phyloP scores from a whole-genome alignment of 2,797 vertebrate species.

The Balearica regulorum region DNA sequence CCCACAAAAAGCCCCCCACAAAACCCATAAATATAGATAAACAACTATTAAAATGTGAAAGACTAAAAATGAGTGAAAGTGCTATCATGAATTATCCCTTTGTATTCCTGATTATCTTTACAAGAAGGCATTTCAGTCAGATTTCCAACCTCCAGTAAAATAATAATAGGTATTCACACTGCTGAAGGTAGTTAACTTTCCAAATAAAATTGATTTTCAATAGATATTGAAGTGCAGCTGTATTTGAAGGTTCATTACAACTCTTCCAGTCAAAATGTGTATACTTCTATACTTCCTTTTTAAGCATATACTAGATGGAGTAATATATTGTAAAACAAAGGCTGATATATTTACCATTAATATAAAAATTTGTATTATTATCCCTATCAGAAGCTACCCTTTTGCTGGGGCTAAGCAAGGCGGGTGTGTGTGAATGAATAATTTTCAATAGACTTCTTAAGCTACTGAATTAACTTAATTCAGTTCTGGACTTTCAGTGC shows the following conservation, averaged over 20 bases:
- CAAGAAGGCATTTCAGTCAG: neutral
- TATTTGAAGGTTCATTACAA: neutral
- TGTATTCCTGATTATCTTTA: neutral
- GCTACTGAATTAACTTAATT: neutral
- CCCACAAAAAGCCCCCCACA: too few species aligned
- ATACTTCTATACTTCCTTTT: neutral
- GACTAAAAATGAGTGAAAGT: neutral
- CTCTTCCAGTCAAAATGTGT: neutral
- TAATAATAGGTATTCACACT: neutral
- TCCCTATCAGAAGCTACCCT: neutral
- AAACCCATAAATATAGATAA: neutral
- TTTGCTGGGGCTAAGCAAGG: neutral
- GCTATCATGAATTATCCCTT: neutral
- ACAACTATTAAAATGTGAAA: neutral
- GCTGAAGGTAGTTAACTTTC: neutral
- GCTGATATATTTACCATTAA: neutral
- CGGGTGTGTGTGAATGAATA: neutral
- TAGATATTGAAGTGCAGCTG: neutral
- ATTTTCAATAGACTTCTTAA: neutral
- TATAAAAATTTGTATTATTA: neutral
- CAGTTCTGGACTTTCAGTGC: neutral
- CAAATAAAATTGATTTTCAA: neutral
- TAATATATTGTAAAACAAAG: neutral
- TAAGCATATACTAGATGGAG: neutral
- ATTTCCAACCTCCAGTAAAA: neutral